phyloP scores from a whole-genome alignment of 1,140 invertebrate genomes.

The Drosophila arizonae region DNA sequence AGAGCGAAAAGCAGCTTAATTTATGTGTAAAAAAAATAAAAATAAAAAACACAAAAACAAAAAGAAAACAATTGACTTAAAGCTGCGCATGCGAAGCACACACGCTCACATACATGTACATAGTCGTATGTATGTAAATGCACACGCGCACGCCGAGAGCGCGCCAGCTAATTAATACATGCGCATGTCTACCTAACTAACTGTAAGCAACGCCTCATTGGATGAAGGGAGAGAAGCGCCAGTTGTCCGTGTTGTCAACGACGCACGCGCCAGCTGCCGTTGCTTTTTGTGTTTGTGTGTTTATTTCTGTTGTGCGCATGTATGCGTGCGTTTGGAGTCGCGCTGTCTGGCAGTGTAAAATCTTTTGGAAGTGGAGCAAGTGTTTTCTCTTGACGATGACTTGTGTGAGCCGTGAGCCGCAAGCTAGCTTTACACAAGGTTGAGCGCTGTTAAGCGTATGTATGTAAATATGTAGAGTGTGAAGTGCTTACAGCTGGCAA shows the following conservation, averaged over 20 bases:
- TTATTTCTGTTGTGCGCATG: background rate
- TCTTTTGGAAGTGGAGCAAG: constrained; percentile 66
- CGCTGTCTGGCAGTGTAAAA: constrained; percentile 68
- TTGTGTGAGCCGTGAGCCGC: background rate
- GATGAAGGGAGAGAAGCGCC: background rate
- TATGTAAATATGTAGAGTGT: too few species aligned
- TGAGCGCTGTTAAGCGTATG: background rate
- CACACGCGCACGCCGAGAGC: constrained; percentile 15
- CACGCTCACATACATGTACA: background rate
- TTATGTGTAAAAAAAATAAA: constrained; percentile 1
- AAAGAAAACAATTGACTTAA: constrained; percentile 11
- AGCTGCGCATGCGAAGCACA: constrained; percentile 6
- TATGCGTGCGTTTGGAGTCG: constrained; percentile 46
- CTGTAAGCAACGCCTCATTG: constrained; percentile 42
- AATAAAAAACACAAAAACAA: background rate
- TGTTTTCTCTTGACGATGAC: constrained; percentile 37
- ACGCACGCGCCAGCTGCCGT: constrained; percentile 52
- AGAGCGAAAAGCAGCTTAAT: constrained; percentile 1
- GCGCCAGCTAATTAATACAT: constrained; percentile 38
- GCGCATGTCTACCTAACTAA: constrained; percentile 60
- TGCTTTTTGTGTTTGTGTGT: constrained; percentile 19
- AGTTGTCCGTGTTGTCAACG: constrained; percentile 36
- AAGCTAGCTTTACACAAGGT: background rate
- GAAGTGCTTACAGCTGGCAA: background rate
- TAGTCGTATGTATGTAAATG: constrained; percentile 17